phyloP scores from a whole-genome alignment of 2,113 vertebrate genomes.

The Orcinus orca region DNA sequence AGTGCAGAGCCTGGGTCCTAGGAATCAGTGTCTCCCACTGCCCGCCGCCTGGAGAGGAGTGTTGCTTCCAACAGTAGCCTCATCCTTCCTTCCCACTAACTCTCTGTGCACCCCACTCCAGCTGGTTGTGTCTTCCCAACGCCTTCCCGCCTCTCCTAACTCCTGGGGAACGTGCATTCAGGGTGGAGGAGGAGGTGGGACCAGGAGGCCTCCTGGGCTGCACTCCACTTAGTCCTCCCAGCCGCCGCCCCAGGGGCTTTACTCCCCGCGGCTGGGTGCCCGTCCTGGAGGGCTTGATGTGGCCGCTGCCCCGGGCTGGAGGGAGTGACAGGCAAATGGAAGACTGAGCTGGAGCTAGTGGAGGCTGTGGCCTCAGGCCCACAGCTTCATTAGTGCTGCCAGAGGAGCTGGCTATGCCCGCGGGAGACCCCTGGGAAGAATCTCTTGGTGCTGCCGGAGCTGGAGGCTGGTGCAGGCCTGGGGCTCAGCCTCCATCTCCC shows the following conservation, averaged over 20 bases:
- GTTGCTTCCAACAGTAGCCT: not conserved
- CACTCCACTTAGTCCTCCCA: not conserved
- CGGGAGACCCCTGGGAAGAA: not conserved
- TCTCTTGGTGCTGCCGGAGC: not conserved
- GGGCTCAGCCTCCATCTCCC: not conserved
- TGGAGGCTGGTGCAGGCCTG: not conserved
- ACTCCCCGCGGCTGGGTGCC: not conserved
- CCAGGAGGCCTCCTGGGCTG: not conserved
- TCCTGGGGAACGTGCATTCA: not conserved
- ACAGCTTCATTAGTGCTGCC: not conserved
- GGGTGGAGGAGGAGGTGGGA: not conserved
- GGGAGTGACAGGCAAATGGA: not conserved
- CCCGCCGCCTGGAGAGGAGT: not conserved
- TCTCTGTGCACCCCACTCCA: not conserved
- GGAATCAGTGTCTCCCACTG: not conserved
- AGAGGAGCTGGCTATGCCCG: not conserved
- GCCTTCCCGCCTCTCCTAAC: not conserved
- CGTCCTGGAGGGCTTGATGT: not conserved
- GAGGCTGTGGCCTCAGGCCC: not conserved
- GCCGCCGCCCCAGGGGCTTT: rapidly evolving
- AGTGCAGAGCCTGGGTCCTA: not conserved
- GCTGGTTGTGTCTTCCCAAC: not conserved
- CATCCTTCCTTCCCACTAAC: not conserved
- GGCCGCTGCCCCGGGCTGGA: not conserved
- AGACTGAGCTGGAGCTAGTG: not conserved